These are phyloP conservation scores for Rhagonycha lutea DNA, from an alignment of 2,888 invertebrate genomes.

Conservation along the genomic window DNA sequence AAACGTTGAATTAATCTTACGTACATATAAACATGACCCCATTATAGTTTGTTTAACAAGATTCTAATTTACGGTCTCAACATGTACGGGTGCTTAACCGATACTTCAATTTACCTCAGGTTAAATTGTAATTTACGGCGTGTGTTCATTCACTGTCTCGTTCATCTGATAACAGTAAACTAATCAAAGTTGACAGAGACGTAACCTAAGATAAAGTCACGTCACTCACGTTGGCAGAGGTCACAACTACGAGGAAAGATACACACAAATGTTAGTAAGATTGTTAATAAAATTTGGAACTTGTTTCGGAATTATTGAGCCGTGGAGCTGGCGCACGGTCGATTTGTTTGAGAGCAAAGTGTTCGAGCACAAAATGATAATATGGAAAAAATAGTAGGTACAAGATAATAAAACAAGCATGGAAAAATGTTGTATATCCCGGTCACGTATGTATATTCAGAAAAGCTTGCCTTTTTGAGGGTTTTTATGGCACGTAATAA, in stretches of 20 bases:
- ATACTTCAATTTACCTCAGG: not conserved
- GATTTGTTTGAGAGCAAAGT: too few species aligned
- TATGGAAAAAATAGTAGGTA: not conserved
- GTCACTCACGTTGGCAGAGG: not conserved
- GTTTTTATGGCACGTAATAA: constrained; percentile 18
- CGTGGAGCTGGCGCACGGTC: not conserved
- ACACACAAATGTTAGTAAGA: not conserved
- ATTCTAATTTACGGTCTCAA: not conserved
- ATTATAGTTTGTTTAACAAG: not conserved
- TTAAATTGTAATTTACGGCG: not conserved
- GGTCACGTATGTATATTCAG: constrained; percentile 6
- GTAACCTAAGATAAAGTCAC: not conserved
- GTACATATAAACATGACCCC: not conserved
- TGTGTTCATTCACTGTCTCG: not conserved
- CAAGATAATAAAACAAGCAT: not conserved
- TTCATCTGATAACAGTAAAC: not conserved
- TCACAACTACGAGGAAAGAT: not conserved
- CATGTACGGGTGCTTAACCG: not conserved
- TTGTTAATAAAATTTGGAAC: not conserved
- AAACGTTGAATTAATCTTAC: not conserved
- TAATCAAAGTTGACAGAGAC: not conserved
- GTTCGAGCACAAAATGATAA: not conserved
- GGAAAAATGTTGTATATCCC: not conserved
- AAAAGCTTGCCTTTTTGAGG: not conserved
- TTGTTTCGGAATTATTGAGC: not conserved